Base-by-base conservation (phyloP, 1,140 invertebrate species). In the Eulimnadia texana region DNA sequence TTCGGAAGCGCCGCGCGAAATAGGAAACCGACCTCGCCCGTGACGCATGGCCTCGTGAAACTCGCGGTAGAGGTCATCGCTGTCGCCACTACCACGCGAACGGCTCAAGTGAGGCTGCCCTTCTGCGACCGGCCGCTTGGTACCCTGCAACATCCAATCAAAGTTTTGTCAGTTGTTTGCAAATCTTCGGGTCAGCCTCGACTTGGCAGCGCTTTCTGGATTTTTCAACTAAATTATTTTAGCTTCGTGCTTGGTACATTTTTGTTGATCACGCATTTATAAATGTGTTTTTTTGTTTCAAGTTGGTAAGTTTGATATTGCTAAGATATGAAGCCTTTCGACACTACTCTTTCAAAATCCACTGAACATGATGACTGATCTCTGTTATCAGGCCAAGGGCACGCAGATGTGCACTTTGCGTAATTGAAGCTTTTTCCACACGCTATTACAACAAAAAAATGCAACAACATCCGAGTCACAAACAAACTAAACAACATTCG, bases 21-120 rank as follows among this genome's bases (percentile, higher is more conserved):
- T 22, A 3, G 55, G 55, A 22, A 58, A 58, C 55, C 42, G 55
- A 58, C 42, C 42, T 27, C 55, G 55, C 42, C 55, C 55, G 25
- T 58, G 55, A 22, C 55, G 55, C 28, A 58, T 42, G 13, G 55
- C 55, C 28, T 58, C 55, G 23, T 19, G 55, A 42, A 58, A 58
- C 10, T 58, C 55, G 23, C 27, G 27, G 55, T 58, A 29, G 27
- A 58, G n/a, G 25, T 58, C 28, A 3, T 58, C 55, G 42, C 55
- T 58, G 29, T 22, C 42, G 9, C 55, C 55, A 23, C 25, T 27
- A 13, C 27, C 55, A 11, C 23, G 23, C 42, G 55, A 16, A 3
- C 27, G 27, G 55, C 55, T 16, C 55, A 28, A 58, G 55, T 42
- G 25, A 27, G 27, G 28, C 55, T 54, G 53, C 19, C 28, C n/a